These are phyloP conservation scores for Kradibia gibbosae DNA, from an alignment of 1,140 invertebrate genomes.

Conservation along the genomic window DNA sequence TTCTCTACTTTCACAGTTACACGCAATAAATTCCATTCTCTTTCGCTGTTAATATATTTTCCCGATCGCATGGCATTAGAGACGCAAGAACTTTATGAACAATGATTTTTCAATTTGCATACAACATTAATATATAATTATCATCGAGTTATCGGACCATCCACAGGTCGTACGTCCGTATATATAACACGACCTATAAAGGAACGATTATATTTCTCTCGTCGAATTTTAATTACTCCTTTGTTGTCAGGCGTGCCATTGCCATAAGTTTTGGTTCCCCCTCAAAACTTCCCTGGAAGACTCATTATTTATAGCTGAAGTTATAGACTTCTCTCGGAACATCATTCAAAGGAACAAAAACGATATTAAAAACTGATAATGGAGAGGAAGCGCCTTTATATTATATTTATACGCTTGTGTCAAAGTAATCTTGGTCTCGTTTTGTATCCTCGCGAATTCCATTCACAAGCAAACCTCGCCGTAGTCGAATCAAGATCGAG, in stretches of 20 bases:
- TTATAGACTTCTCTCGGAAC: too few species aligned
- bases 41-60: neutral
- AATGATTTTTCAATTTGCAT: neutral
- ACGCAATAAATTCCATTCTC: neutral
- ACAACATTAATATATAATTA: too few species aligned
- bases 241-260: neutral
- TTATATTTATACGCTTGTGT: neutral
- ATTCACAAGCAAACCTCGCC: neutral
- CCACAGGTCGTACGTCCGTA: too few species aligned
- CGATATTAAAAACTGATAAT: neutral
- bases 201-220: neutral
- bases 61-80: neutral
- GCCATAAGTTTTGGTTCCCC: too few species aligned
- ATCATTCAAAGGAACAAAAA: neutral
- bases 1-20: neutral
- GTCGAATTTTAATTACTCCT: neutral
- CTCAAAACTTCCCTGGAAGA: too few species aligned
- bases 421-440: neutral
- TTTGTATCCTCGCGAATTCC: neutral
- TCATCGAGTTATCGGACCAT: too few species aligned
- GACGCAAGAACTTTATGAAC: neutral
- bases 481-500: conserved; percentile 20
- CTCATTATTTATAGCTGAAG: too few species aligned
- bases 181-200: neutral
- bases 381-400: neutral